Conservation (phyloP, 1,140 invertebrate species). For the Acarapis woodi region DNA sequence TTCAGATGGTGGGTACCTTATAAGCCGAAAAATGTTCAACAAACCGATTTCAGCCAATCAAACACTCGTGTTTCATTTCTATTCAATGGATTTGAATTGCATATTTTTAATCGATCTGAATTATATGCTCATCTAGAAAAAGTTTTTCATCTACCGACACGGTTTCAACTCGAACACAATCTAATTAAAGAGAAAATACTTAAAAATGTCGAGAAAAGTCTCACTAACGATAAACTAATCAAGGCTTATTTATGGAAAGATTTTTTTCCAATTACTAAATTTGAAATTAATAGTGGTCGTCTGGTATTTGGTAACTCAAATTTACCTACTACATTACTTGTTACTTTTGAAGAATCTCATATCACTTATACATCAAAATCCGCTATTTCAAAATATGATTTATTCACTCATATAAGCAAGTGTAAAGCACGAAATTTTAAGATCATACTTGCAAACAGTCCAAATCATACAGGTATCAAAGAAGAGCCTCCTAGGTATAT, state of each 20-base stretch:
- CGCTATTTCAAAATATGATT: constrained; percentile 61
- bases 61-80: constrained; percentile 73
- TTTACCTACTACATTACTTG: constrained; percentile 65
- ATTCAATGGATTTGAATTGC: constrained; percentile 80
- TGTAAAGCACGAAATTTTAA: constrained; percentile 81
- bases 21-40: constrained; percentile 48
- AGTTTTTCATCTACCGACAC: constrained; percentile 29
- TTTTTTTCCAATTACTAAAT: constrained; percentile 82
- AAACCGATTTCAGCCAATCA: constrained; percentile 69
- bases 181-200: not conserved
- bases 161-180: not conserved
- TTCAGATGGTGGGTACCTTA: constrained; percentile 87
- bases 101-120: constrained; percentile 74
- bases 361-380: constrained; percentile 83
- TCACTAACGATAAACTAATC: constrained; percentile 4
- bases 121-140: constrained; percentile 64
- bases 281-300: constrained; percentile 62
- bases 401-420: constrained; percentile 86
- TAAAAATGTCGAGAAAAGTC: not conserved
- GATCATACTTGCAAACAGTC: constrained; percentile 69
- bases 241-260: constrained; percentile 47
- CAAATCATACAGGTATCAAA: constrained; percentile 63
- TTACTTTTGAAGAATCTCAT: constrained; percentile 77
- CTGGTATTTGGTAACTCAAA: constrained; percentile 87
- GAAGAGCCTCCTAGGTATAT: constrained; percentile 89